Percentiles rank a stretch among this genome's conserved stretches.
Conservation (phyloP, 2,888 invertebrate genomes). For the Pedicia rivosa region DNA sequence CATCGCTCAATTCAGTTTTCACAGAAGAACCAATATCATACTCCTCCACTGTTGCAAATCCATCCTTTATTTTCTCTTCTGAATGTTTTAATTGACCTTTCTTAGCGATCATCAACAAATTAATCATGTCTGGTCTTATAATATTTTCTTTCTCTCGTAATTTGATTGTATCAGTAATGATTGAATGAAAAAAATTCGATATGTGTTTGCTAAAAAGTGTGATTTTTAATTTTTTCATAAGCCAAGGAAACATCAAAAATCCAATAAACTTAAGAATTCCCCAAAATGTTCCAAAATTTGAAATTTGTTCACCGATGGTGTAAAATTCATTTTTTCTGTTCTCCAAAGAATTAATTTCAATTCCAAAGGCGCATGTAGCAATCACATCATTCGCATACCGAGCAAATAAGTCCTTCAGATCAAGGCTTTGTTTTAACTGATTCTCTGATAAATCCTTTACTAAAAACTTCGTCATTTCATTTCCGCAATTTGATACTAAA, state of each 20-base stretch:
- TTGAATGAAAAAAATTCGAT: no score
- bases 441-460: constrained; percentile 15
- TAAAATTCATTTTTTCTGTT: constrained; percentile 35
- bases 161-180: no score
- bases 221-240: no score
- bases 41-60: no score
- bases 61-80: no score
- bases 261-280: neutral
- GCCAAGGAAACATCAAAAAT: no score
- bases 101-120: constrained; percentile 33
- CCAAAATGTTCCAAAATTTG: constrained; percentile 18
- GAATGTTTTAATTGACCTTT: constrained; percentile 20
- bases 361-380: constrained; percentile 22
- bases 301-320: constrained; percentile 29
- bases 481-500: constrained; percentile 6
- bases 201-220: no score
- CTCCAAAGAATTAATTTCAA: constrained; percentile 31
- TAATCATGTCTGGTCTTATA: constrained; percentile 30
- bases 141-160: constrained; percentile 13
- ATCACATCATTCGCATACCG: constrained; percentile 30
- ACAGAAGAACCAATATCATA: constrained; percentile 5
- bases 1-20: no score
- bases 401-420: constrained; percentile 26
- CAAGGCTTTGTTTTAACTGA: constrained; percentile 6
- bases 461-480: neutral